Evolutionary conservation across 2,888 invertebrate species (phyloP), one percentile per base, ranked within the genome.

Genomic region (Meiosimyza decipiens): DNA sequence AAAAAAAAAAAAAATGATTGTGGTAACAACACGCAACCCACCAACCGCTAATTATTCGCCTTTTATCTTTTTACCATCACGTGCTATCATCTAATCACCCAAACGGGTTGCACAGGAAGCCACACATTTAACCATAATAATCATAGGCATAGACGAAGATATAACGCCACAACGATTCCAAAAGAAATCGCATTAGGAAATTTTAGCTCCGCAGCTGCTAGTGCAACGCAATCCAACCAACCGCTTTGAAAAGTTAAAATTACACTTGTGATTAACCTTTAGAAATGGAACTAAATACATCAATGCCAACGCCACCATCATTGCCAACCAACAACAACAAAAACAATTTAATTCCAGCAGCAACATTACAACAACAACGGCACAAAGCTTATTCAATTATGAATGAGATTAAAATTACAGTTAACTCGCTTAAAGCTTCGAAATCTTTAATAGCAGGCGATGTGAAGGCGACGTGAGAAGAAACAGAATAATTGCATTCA

Each of bases 351-450:
- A 50, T 40, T 40, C 40, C 64, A 15, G 22, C 22, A 49, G 64
- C 50, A 47, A 51, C 9, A 40, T 40, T 7, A 40, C 40, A 40
- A 40, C 40, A 50, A 18, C 49, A 64, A 50, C 16, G 6, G n/a
- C 33, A 47, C 13, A 55, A 22, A 18, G 49, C 59, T 68, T 68
- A 68, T 59, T 68, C 68, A 68, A 68, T 68, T 68, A 68, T 68
- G 59, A 47, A 40, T 59, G 50, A 68, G 68, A 68, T 68, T 68
- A 59, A 28, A 50, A 68, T 68, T 59, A 68, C 68, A 68, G 68
- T 68, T 68, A 68, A 66, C 47, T 57, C 57, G 68, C 68, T 68
- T n/a, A 11, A 22, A 68, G 68, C 68, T 50, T 16, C 33, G 49
- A 59, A 40, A 68, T 55, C 50, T 64, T 64, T 9, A 47, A 63